phyloP scores from a whole-genome alignment of 2,113 vertebrate genomes.

The Megaceryle maxima region DNA sequence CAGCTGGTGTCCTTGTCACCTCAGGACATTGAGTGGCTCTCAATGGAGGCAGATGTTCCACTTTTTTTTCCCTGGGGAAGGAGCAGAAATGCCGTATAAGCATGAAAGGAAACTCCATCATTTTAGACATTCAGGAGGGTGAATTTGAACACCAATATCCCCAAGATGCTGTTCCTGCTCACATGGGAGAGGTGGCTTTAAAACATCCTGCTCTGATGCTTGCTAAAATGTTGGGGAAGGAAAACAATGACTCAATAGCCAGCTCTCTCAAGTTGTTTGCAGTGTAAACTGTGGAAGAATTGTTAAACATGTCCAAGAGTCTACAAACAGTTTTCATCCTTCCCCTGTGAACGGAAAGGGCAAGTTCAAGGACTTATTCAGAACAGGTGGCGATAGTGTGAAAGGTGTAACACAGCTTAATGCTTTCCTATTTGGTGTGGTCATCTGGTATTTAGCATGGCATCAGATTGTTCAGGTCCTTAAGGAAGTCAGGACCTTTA shows the following conservation, averaged over 20 bases:
- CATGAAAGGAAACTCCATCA: neutral
- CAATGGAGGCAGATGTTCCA: neutral
- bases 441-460: neutral
- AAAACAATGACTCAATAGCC: neutral
- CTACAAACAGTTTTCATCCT: neutral
- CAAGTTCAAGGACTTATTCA: neutral
- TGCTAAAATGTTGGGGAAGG: neutral
- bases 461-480: neutral
- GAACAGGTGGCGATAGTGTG: neutral
- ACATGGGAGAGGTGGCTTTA: neutral
- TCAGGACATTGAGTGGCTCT: neutral
- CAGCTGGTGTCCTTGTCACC: neutral
- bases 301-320: neutral
- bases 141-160: neutral
- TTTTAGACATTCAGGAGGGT: neutral
- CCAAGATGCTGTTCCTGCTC: neutral
- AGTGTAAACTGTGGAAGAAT: neutral
- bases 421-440: neutral
- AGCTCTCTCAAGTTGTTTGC: neutral
- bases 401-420: neutral
- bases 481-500: neutral
- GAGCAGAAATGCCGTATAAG: neutral
- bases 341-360: neutral
- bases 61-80: neutral
- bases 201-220: neutral